Base-by-base conservation (phyloP, 2,888 invertebrate species). In the Antitype chi region DNA sequence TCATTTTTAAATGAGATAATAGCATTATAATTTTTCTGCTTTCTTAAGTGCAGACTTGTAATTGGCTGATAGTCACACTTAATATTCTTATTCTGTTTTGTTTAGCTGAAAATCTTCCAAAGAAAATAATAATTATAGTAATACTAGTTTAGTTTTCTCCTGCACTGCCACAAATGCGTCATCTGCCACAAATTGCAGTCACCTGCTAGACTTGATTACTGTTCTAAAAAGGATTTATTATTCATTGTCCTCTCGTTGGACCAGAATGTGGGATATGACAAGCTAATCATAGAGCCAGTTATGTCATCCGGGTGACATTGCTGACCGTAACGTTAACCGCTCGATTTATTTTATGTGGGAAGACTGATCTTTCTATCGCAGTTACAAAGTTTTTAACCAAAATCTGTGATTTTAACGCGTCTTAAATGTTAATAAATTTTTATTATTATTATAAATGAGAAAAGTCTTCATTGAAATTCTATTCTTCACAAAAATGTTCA, bases 161-260 rank as follows among this genome's bases (percentile, higher is more conserved):
- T n/a, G 6, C 47, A 72, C 28, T 72, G 17, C 4, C n/a, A n/a
- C n/a, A n/a, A n/a, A n/a, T n/a, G n/a, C 52, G 38, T 52, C 38
- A 67, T 59, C 49, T 47, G 55, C 9, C 23, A 25, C 72, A 52
- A 43, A 28, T 52, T 72, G 28, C 60, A 53, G 60, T 43, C 47
- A 47, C 17, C 32, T 47, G 69, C 59, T 25, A 3, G 59, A 13
- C 23, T 13, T 52, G 60, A 72, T 74, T 28, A 60, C 25, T 28
- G 43, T 3, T 9, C 2, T 11, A 60, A 73, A 72, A 60, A 17
- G 28, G 13, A 52, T 28, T 25, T 52, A 74, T 43, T 60, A 52
- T 74, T 60, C 25, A 71, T 60, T 11, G 25, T 49, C 7, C 25
- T 23, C 20, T 72, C 23, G 74, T 59, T 49, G 7, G 0, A 17